Conservation (phyloP, 2,888 invertebrate species). For the Rosalia funebris region DNA sequence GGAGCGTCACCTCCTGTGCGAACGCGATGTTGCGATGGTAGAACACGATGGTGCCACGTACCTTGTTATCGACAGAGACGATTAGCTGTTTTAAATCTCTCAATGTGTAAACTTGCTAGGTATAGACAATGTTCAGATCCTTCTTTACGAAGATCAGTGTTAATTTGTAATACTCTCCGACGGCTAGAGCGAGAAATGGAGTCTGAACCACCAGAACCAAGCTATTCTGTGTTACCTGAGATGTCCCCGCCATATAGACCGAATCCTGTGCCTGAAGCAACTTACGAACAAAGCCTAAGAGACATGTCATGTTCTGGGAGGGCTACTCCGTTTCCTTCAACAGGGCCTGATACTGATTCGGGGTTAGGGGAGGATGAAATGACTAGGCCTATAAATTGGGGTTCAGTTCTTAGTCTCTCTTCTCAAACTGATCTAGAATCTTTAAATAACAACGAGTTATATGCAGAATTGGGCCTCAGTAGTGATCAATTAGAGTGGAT, state of each 20-base stretch:
- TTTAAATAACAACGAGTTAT: constrained; percentile 81
- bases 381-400: constrained; percentile 89
- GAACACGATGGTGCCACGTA: constrained; percentile 76
- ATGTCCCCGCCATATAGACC: constrained; percentile 58
- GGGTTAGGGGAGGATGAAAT: constrained; percentile 78
- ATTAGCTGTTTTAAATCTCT: constrained; percentile 89
- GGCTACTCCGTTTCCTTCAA: constrained; percentile 75
- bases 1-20: constrained; percentile 70
- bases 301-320: constrained; percentile 69
- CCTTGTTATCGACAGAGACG: constrained; percentile 88
- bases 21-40: constrained; percentile 62
- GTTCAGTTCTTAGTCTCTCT: constrained; percentile 86
- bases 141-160: constrained; percentile 87
- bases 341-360: constrained; percentile 73
- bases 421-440: constrained; percentile 88
- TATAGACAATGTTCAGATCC: constrained; percentile 91
- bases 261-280: constrained; percentile 51
- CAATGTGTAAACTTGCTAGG: constrained; percentile 90
- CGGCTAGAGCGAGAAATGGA: constrained; percentile 77
- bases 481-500: constrained; percentile 66
- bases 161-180: constrained; percentile 92
- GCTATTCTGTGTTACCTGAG: constrained; percentile 63
- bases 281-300: constrained; percentile 63
- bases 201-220: constrained; percentile 68
- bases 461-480: constrained; percentile 75